These are phyloP conservation scores for Lordiphosa collinella DNA, from an alignment of 1,140 invertebrate species.

Conservation along the genomic window DNA sequence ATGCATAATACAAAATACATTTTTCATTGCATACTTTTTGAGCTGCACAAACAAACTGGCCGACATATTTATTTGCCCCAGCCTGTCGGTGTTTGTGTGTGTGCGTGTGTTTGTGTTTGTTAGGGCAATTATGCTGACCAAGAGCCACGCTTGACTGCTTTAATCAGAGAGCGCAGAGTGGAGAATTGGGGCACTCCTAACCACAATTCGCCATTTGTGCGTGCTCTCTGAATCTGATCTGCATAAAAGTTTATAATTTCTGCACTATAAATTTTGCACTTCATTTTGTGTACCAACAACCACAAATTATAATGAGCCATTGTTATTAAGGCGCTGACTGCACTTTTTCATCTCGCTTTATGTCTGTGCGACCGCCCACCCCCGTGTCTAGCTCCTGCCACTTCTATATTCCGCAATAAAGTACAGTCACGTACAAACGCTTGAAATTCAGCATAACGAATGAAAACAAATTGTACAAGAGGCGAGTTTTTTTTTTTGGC, in stretches of 20 bases:
- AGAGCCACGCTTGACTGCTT: conserved; percentile 51
- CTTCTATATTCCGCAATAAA: conserved; percentile 38
- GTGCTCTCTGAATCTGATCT: background rate
- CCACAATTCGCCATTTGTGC: conserved; percentile 31
- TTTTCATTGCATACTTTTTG: conserved; percentile 63
- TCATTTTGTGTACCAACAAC: conserved; percentile 64
- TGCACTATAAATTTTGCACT: conserved; percentile 69
- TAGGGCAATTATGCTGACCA: conserved; percentile 69
- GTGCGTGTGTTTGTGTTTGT: conserved; percentile 19
- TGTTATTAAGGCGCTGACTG: conserved; percentile 53
- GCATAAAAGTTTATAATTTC: conserved; percentile 70
- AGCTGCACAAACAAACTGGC: conserved; percentile 2
- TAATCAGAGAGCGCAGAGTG: conserved; percentile 1
- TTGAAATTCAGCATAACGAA: conserved; percentile 55
- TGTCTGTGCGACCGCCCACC: conserved; percentile 1
- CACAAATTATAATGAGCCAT: conserved; percentile 74
- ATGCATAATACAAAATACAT: conserved; percentile 56
- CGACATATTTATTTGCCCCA: conserved; percentile 45
- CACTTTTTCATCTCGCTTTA: background rate
- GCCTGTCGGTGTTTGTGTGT: conserved; percentile 6
- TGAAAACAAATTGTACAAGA: conserved; percentile 35
- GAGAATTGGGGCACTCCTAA: conserved; percentile 5
- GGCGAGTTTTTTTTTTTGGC: conserved; percentile 9
- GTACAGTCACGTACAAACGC: conserved; percentile 58
- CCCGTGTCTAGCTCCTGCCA: conserved; percentile 4